Conservation (phyloP, 2,113 vertebrate species). For the Dicentrarchus labrax region DNA sequence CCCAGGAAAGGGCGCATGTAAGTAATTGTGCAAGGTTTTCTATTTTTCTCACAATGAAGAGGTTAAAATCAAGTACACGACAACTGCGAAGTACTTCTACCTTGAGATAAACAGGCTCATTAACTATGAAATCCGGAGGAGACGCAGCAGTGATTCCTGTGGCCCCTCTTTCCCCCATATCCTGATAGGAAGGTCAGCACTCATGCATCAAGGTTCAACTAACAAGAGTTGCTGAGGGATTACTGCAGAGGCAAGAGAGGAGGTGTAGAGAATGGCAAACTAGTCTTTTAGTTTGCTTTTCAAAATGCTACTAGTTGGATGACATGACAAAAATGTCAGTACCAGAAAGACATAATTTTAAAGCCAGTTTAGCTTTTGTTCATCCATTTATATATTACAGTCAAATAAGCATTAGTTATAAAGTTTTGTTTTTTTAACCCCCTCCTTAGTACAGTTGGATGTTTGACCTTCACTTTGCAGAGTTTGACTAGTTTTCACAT, state of each 20-base stretch:
- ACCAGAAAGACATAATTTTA: not conserved
- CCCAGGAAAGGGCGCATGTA: slow-evolving; percentile 73
- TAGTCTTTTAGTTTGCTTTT: slow-evolving; percentile 6
- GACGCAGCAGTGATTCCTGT: slow-evolving; percentile 5
- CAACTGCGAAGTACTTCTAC: slow-evolving; percentile 2
- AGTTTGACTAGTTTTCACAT: too few relatives aligned
- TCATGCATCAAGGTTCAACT: slow-evolving; percentile 23
- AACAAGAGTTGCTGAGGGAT: slow-evolving; percentile 21
- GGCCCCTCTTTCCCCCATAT: not conserved
- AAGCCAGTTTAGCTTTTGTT: not conserved
- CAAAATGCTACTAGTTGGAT: not conserved
- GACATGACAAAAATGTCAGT: not conserved
- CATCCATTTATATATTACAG: too few relatives aligned
- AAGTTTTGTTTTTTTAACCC: too few relatives aligned
- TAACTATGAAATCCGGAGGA: slow-evolving; percentile 26
- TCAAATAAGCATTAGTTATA: not conserved
- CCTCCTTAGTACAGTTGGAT: not conserved
- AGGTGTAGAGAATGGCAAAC: not conserved
- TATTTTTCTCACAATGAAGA: slow-evolving; percentile 55
- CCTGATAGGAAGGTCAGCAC: slow-evolving; percentile 28
- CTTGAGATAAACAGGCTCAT: slow-evolving; percentile 44
- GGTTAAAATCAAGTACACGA: slow-evolving; percentile 57
- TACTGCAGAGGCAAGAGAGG: not conserved
- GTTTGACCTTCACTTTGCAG: not conserved
- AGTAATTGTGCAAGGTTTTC: slow-evolving; percentile 70